Conservation (phyloP, 2,888 invertebrate species). For the Zele albiditarsus region DNA sequence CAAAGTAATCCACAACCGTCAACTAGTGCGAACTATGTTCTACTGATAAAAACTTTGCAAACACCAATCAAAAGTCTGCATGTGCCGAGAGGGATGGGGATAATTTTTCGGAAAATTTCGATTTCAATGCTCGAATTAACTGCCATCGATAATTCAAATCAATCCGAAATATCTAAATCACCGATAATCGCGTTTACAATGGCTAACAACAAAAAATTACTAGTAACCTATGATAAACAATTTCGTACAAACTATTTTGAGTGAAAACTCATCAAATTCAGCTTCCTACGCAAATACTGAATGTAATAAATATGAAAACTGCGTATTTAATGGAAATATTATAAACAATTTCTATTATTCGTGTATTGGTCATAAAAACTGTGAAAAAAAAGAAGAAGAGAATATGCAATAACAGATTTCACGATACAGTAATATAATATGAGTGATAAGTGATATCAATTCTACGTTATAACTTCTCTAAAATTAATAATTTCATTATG, state of each 20-base stretch:
- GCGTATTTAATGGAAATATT: conserved; percentile 41
- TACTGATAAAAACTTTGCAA: no score
- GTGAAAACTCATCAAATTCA: conserved; percentile 18
- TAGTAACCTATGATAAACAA: conserved; percentile 16
- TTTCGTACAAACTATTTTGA: background rate
- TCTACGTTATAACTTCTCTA: no score
- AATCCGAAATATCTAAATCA: conserved; percentile 25
- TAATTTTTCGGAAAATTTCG: conserved; percentile 29
- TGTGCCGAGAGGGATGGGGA: background rate
- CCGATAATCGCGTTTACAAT: conserved; percentile 26
- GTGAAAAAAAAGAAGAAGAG: no score
- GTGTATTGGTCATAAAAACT: conserved; percentile 10
- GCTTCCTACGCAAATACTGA: no score
- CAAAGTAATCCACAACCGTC: conserved; percentile 1
- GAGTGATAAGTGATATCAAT: no score
- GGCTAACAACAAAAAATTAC: conserved; percentile 34
- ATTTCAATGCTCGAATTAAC: conserved; percentile 31
- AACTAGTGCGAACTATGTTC: no score
- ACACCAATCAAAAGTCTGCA: background rate
- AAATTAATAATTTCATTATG: no score
- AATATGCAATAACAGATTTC: no score
- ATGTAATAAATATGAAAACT: conserved; percentile 39
- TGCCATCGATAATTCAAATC: conserved; percentile 28
- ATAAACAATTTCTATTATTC: conserved; percentile 40
- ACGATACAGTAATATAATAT: no score